phyloP scores from a whole-genome alignment of 2,797 vertebrate species.

The Neoniphon sammara region DNA sequence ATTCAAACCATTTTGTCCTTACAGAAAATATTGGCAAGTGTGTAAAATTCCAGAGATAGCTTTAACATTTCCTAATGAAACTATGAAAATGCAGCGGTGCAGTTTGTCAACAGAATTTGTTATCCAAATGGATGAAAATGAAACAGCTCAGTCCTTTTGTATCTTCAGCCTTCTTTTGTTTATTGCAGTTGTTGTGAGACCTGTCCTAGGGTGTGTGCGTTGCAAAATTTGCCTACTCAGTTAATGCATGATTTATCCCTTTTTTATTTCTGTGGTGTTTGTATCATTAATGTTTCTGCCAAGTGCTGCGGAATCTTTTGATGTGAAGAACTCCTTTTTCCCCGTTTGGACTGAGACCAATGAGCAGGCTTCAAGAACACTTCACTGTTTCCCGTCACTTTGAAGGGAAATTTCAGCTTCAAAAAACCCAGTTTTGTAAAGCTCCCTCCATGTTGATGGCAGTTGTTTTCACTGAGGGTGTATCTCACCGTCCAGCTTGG shows the following conservation, averaged over 20 bases:
- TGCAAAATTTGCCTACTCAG: no score
- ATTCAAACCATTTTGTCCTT: no score
- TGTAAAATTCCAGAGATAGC: not conserved
- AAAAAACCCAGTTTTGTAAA: no score
- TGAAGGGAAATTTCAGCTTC: no score
- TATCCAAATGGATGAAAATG: not conserved
- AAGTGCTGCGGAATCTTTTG: not conserved
- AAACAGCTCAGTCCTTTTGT: not conserved
- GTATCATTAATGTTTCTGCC: conserved; percentile 1
- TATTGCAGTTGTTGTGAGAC: not conserved
- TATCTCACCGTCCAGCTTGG: no score
- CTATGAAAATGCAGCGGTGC: not conserved
- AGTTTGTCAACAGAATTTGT: not conserved
- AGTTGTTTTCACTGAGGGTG: no score
- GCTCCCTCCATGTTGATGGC: no score
- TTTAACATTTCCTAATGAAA: not conserved
- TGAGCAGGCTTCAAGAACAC: no score
- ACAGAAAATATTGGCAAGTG: not conserved
- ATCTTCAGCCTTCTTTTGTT: not conserved
- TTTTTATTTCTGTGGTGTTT: not conserved
- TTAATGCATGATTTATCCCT: no score
- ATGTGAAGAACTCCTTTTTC: not conserved
- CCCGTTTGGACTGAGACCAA: no score
- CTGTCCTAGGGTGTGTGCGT: not conserved
- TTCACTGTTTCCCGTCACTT: no score